phyloP scores from a whole-genome alignment of 2,797 vertebrate species.

The Sebastes trivittatus region DNA sequence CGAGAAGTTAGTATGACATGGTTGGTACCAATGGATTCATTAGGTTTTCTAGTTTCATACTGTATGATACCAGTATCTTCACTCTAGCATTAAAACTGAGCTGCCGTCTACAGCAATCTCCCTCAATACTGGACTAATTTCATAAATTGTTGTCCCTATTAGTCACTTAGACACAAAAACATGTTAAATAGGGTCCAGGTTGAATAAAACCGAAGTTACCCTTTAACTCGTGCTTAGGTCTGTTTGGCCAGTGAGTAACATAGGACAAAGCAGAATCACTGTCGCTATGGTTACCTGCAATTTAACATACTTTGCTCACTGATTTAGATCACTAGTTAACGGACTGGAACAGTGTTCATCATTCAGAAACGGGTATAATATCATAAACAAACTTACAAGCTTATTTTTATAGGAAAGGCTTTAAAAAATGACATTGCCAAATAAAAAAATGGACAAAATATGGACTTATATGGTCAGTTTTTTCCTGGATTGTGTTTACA shows the following conservation, averaged over 20 bases:
- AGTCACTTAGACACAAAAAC: background rate
- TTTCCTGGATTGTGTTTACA: background rate
- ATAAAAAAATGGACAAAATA: background rate
- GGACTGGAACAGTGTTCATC: background rate
- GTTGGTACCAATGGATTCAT: too few relatives aligned
- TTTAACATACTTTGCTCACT: background rate
- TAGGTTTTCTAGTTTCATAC: too few relatives aligned
- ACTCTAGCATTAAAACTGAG: too few relatives aligned
- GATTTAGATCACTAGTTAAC: background rate
- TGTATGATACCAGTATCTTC: too few relatives aligned
- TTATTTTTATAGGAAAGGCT: background rate
- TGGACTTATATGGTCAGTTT: background rate
- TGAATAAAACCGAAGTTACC: background rate
- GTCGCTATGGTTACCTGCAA: background rate
- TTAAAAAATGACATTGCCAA: background rate
- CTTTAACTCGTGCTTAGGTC: background rate
- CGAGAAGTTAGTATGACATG: too few relatives aligned
- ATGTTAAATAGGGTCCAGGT: background rate
- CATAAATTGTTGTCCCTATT: background rate
- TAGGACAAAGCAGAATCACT: background rate
- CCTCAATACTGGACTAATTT: background rate
- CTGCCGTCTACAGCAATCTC: background rate
- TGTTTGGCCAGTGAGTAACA: background rate
- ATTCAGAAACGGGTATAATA: background rate
- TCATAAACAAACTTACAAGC: too few relatives aligned